A percentile compares a stretch with the other conserved stretches of the same genome.
Evolutionary conservation across 2,797 vertebrate species (phyloP).

Genomic region (Monodelphis domestica): DNA sequence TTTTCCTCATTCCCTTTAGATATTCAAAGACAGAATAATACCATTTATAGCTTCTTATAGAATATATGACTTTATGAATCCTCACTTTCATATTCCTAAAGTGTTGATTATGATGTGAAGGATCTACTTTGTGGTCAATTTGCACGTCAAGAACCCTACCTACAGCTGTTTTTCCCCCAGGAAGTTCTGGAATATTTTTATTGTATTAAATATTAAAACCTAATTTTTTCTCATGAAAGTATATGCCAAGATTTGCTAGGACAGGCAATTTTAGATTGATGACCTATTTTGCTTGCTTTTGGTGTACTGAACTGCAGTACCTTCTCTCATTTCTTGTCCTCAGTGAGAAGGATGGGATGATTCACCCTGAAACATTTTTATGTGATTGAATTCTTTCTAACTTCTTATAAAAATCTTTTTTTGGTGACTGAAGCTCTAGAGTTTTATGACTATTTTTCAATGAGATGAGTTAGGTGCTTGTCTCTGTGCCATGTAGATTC

Average conservation of each 20-base stretch:
- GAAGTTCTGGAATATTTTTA: background rate
- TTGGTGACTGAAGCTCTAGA: background rate
- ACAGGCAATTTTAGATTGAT: background rate
- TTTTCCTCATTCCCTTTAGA: background rate
- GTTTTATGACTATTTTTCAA: background rate
- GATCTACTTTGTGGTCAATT: background rate
- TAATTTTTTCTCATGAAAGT: background rate
- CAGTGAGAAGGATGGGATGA: background rate
- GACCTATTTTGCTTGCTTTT: background rate
- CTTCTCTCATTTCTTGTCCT: background rate
- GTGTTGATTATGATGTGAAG: background rate
- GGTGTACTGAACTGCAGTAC: background rate
- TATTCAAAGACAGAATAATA: background rate
- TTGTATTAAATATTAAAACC: background rate
- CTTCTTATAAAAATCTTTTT: background rate
- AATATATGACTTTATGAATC: background rate
- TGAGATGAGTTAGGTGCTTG: background rate
- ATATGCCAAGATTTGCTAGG: background rate
- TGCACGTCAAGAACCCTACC: background rate
- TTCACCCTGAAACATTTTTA: background rate
- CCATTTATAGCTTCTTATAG: background rate
- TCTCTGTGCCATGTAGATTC: background rate
- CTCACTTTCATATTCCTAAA: background rate
- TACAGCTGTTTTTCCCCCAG: background rate
- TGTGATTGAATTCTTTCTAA: background rate